These are phyloP conservation scores for Australoheros scitulus DNA, from an alignment of 2,113 vertebrate genomes.

Conservation along the genomic window DNA sequence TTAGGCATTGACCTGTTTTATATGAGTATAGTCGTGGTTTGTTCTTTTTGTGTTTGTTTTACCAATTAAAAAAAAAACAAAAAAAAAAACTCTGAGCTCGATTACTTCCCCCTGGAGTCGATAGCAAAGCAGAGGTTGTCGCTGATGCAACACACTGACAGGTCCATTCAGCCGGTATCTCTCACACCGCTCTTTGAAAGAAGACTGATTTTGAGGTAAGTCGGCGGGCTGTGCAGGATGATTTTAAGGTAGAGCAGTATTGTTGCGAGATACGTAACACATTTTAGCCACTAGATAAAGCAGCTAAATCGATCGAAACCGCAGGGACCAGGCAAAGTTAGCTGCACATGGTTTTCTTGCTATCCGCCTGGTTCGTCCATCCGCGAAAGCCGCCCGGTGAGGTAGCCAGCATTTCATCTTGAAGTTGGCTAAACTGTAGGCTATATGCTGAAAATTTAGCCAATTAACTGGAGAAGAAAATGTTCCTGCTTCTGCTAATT, in stretches of 20 bases:
- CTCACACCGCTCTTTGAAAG: neutral
- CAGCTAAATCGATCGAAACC: neutral
- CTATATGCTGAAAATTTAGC: neutral
- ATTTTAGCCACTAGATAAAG: accelerated
- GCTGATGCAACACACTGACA: constrained; percentile 80
- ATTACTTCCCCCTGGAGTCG: constrained; percentile 51
- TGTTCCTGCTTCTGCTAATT: neutral
- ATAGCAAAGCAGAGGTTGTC: constrained; percentile 32
- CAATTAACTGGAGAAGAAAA: neutral
- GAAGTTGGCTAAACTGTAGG: neutral
- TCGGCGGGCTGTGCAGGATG: accelerated
- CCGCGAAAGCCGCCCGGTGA: neutral
- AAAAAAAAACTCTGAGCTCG: constrained; percentile 42
- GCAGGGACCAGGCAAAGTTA: neutral
- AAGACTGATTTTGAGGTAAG: constrained; percentile 27
- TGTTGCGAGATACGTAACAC: accelerated
- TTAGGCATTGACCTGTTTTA: too few species aligned
- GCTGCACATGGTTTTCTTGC: constrained; percentile 53
- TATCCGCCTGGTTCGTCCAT: constrained; percentile 23
- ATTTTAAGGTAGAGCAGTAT: accelerated
- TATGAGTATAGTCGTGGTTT: too few species aligned
- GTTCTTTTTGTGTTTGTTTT: too few species aligned
- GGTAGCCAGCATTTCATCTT: accelerated
- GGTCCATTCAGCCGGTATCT: neutral
- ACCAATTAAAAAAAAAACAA: too few species aligned